Evolutionary conservation across 2,888 invertebrate species (phyloP), one percentile per base, ranked within the genome.

Genomic region (Macaria liturata): DNA sequence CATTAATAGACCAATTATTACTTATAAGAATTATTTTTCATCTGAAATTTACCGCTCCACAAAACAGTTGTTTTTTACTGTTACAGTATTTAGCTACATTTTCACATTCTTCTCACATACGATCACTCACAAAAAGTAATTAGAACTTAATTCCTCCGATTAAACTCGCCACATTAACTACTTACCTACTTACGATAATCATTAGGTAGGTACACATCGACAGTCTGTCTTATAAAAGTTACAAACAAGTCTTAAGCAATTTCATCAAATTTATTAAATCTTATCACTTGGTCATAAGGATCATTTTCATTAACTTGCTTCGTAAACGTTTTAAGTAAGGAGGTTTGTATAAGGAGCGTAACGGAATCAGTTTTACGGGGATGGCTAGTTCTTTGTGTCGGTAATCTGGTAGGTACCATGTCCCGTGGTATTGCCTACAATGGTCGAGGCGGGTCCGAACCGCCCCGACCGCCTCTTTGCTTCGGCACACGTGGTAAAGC

Each of bases 401-500:
- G 40, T 37, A 44, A 48, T 68, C 68, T 66, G 67, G 69, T 72
- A 66, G 68, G 65, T 68, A 67, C 61, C 49, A 44, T 48, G 48
- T 45, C 45, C 47, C 37, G 49, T 54, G 44, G 57, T 53, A 50
- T 45, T 51, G 59, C 65, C 68, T 68, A 75, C 80, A 81, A 86
- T 80, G 73, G 70, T 59, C 69, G 64, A 86, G 86, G 85, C 88
- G 87, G 82, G 68, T 48, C 74, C 32, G 74, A 62, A 72, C 77
- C 85, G 83, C 85, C 85, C 54, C 78, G 82, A 83, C 83, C 87
- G 80, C 69, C 65, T 75, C 80, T 64, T 75, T 73, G 80, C 76
- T 69, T 64, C 65, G 62, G 61, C 59, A 65, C 74, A 74, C 73
- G 75, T 69, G 71, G 50, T 44, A 39, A 58, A 61, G 49, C 44